Evolutionary conservation across 2,797 vertebrate genomes (phyloP).

Genomic region (Sitta carolinensis): DNA sequence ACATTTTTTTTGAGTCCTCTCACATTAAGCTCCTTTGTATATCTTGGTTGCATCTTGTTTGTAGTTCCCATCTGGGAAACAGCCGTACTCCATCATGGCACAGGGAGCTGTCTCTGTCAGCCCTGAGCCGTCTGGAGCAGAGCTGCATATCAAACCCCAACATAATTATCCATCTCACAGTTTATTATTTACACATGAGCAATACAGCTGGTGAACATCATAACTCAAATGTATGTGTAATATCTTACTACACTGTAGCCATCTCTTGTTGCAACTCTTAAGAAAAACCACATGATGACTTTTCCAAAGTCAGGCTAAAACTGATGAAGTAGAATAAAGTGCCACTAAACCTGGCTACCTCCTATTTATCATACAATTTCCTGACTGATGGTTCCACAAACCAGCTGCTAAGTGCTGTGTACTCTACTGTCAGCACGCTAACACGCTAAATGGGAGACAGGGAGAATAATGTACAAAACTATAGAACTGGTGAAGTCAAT

Average conservation of each 20-base stretch:
- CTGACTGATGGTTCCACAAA: slow-evolving; percentile 83
- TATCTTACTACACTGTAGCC: slow-evolving; percentile 67
- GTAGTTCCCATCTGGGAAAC: slow-evolving; percentile 30
- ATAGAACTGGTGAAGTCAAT: slow-evolving; percentile 63
- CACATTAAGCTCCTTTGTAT: not conserved
- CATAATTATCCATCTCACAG: slow-evolving; percentile 66
- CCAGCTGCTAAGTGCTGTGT: slow-evolving; percentile 83
- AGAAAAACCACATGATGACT: slow-evolving; percentile 78
- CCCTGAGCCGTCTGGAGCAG: not conserved
- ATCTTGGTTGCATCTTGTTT: slow-evolving; percentile 39
- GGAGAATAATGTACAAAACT: slow-evolving; percentile 71
- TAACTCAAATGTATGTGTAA: slow-evolving; percentile 73
- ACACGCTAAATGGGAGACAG: slow-evolving; percentile 76
- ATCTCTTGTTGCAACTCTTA: slow-evolving; percentile 72
- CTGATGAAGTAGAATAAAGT: slow-evolving; percentile 83
- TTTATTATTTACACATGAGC: slow-evolving; percentile 79
- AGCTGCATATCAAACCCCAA: slow-evolving; percentile 57
- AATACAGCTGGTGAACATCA: slow-evolving; percentile 67
- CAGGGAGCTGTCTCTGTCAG: slow-evolving; percentile 55
- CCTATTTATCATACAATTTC: slow-evolving; percentile 84
- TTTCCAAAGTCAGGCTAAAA: slow-evolving; percentile 79
- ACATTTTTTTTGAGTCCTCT: slow-evolving; percentile 9
- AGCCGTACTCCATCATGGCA: slow-evolving; percentile 42
- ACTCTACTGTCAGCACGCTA: slow-evolving; percentile 80
- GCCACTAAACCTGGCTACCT: slow-evolving; percentile 77